Base-by-base conservation (phyloP, 2,113 vertebrate species). In the Mormoops blainvillei region DNA sequence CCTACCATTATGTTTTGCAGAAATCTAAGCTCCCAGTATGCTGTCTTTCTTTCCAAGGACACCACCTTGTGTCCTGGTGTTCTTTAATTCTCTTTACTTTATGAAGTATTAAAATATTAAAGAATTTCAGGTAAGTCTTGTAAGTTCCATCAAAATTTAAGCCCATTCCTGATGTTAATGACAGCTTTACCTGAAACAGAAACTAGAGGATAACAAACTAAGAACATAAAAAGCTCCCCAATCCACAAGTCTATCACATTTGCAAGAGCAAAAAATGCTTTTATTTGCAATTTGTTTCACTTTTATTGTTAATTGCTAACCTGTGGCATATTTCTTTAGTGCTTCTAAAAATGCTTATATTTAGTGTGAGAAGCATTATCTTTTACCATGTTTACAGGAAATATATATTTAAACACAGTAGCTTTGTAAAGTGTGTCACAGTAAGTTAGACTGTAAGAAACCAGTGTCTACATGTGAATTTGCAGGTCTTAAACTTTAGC, bases 71-170 rank as follows among this genome's bases (percentile, higher is more conserved):
- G 91, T 87, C 45, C 31, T 89, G 28, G 7, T 78, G 68, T 77
- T 90, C 50, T 87, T 92, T 58, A 77, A 81, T 68, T 94, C 54
- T 50, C 18, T 76, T 95, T 94, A 33, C 22, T 89, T 85, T 38
- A 48, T 22, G 81, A 91, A 83, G 38, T 56, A n/a, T n/a, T n/a
- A n/a, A 91, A 82, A 78, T 67, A 80, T 87, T 73, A 89, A 86
- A 84, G 68, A 45, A 63, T 91, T 92, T 87, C n/a, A 89, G 20
- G 54, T 65, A 87, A 87, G 20, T 8, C 10, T 86, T 97, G 58
- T 68, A 52, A 74, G 24, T 28, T 54, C 11, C 84, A 43, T 28
- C 6, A 93, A 50, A 78, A 36, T 70, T 71, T 87, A 89, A 88
- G 8, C 31, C 15, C 70, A 50, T 77, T 86, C 19, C 16, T 85